Base-by-base conservation (phyloP, 2,888 invertebrate species). In the Hyles lineata region DNA sequence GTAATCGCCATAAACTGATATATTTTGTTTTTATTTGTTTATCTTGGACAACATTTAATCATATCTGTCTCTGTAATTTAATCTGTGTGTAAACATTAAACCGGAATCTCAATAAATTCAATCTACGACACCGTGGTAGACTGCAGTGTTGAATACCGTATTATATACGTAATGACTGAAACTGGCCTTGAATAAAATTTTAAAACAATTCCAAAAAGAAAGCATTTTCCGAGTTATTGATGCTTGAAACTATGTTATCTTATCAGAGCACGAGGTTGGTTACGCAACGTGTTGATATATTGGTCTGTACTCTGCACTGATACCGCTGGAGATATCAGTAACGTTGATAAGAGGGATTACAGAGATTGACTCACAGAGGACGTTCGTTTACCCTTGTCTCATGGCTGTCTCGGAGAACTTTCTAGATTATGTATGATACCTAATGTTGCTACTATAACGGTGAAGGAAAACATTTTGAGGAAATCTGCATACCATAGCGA, bases 381-480 rank as follows among this genome's bases (percentile, higher is more conserved):
- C 59, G 73, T 76, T 76, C 60, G 61, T 55, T 72, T 17, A 52
- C 70, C 69, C 25, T 80, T 61, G 29, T 71, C 19, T 73, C 50
- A 55, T 60, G 21, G 60, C 11, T 62, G 58, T 67, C 67, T 67
- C 43, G n/a, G 23, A 67, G 43, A 67, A 67, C 23, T 50, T 67
- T 67, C 67, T 67, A 67, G 67, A 67, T 50, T 43, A 50, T 67
- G 2, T 2, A 17, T 23, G 21, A 67, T n/a, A n/a, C n/a, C n/a
- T n/a, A n/a, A n/a, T n/a, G n/a, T n/a, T n/a, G n/a, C n/a, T n/a
- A n/a, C n/a, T n/a, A n/a, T n/a, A n/a, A n/a, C n/a, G n/a, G n/a
- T 29, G 29, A 29, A 29, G 29, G 29, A 29, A 29, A 29, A 29
- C 29, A 29, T 19, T 35, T 67, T 63, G 67, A 8, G 5, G 29